Conservation (phyloP, 2,113 vertebrate species). For the Planiliza haematocheilus region DNA sequence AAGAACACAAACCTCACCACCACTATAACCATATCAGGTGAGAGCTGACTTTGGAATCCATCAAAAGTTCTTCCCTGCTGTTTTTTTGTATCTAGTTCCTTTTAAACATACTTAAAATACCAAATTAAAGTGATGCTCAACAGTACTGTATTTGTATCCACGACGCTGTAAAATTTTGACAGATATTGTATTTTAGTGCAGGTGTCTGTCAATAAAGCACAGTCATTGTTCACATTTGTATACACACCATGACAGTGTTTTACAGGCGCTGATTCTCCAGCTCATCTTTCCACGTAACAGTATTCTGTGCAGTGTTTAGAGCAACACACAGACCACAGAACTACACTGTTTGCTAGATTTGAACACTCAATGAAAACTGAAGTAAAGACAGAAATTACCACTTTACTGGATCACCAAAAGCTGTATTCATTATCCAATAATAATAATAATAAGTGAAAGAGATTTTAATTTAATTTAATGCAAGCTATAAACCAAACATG, state of each 20-base stretch:
- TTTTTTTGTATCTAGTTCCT: not conserved
- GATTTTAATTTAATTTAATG: too few species aligned
- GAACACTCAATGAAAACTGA: not conserved
- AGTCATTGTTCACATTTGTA: not conserved
- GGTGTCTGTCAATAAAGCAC: not conserved
- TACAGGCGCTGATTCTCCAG: not conserved
- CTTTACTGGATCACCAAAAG: not conserved
- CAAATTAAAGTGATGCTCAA: not conserved
- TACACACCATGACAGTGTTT: not conserved
- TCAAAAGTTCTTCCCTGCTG: conserved; percentile 10
- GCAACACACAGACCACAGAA: not conserved
- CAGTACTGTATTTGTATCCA: too few species aligned
- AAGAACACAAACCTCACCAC: too few species aligned
- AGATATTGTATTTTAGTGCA: not conserved
- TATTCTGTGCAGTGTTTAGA: not conserved
- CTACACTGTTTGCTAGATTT: not conserved
- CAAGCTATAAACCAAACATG: too few species aligned
- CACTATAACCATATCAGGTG: not conserved
- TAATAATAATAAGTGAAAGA: too few species aligned
- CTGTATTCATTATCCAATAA: not conserved
- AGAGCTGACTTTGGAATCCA: not conserved
- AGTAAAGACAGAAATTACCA: not conserved
- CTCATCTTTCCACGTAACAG: conserved; percentile 14
- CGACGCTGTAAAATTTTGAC: not conserved
- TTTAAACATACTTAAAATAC: not conserved